Evolutionary conservation across 1,140 invertebrate genomes (phyloP).

Genomic region (Cepaea nemoralis): DNA sequence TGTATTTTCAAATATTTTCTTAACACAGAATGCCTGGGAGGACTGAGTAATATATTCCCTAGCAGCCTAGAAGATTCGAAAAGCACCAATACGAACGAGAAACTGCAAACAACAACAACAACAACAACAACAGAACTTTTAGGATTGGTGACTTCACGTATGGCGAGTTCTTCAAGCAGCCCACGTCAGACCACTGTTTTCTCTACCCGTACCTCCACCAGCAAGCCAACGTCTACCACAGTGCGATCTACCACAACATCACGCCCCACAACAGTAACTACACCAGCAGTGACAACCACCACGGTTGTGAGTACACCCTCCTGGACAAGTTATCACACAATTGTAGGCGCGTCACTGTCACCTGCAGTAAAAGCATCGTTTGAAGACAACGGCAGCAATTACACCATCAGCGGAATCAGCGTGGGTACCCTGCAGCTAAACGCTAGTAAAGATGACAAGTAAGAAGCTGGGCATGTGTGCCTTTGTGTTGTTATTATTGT

Average conservation of each 20-base stretch:
- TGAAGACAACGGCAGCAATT: slow-evolving; percentile 39
- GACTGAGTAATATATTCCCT: slow-evolving; percentile 48
- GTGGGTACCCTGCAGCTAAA: slow-evolving; percentile 33
- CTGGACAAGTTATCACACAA: slow-evolving; percentile 19
- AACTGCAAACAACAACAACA: background rate
- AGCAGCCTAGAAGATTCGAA: slow-evolving; percentile 16
- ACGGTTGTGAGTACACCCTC: slow-evolving; percentile 18
- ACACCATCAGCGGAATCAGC: slow-evolving; percentile 46
- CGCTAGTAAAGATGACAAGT: slow-evolving; percentile 12
- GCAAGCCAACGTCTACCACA: slow-evolving; percentile 14
- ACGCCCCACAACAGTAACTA: slow-evolving; percentile 15
- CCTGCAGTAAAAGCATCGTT: slow-evolving; percentile 14
- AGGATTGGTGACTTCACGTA: slow-evolving; percentile 25
- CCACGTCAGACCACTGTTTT: slow-evolving; percentile 21
- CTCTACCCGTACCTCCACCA: slow-evolving; percentile 4
- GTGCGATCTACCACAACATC: slow-evolving; percentile 20
- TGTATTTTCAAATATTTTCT: no score
- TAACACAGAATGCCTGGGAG: slow-evolving; percentile 49
- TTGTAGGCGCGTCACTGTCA: slow-evolving; percentile 32
- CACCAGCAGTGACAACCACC: slow-evolving; percentile 31
- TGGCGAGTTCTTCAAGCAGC: slow-evolving; percentile 8
- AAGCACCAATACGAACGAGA: background rate
- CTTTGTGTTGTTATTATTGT: no score
- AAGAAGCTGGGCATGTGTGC: no score
- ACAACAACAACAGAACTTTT: slow-evolving; percentile 41